phyloP scores from a whole-genome alignment of 2,888 invertebrate species.

The Drosophila rubida region DNA sequence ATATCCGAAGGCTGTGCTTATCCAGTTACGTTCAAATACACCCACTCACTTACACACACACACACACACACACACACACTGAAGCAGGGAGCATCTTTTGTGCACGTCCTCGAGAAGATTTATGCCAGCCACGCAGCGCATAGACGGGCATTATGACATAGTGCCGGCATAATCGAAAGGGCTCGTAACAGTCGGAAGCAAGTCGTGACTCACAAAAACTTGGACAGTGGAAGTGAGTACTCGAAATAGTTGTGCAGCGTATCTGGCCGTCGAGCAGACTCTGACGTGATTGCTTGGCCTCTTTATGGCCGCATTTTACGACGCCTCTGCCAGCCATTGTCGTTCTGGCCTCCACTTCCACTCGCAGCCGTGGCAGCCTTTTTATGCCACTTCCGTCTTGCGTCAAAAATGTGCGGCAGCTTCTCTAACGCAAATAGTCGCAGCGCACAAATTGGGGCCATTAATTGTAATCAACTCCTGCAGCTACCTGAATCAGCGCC shows the following conservation, averaged over 20 bases:
- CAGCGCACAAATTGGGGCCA: constrained; percentile 72
- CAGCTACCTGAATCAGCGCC: constrained; percentile 38
- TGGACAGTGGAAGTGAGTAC: no score
- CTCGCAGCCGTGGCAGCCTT: no score
- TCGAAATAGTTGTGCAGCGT: no score
- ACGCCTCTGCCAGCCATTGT: constrained; percentile 56
- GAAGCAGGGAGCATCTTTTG: constrained; percentile 35
- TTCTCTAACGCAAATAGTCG: constrained; percentile 8
- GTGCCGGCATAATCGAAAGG: background rate
- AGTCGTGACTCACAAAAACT: no score
- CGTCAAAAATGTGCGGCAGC: constrained; percentile 26
- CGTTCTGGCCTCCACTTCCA: constrained; percentile 53
- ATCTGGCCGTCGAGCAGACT: background rate
- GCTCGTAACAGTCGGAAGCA: no score
- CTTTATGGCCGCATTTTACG: constrained; percentile 66
- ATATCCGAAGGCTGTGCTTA: constrained; percentile 31
- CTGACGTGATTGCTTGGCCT: constrained; percentile 22
- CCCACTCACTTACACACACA: constrained; percentile 24
- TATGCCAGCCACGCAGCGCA: background rate
- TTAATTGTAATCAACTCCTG: constrained; percentile 78
- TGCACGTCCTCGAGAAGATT: constrained; percentile 39
- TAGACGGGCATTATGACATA: background rate
- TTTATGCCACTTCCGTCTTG: constrained; percentile 29
- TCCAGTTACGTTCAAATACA: constrained; percentile 29
- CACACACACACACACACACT: constrained; percentile 1